Base-by-base conservation (phyloP, 2,797 vertebrate species). In the Pteronotus mesoamericanus region DNA sequence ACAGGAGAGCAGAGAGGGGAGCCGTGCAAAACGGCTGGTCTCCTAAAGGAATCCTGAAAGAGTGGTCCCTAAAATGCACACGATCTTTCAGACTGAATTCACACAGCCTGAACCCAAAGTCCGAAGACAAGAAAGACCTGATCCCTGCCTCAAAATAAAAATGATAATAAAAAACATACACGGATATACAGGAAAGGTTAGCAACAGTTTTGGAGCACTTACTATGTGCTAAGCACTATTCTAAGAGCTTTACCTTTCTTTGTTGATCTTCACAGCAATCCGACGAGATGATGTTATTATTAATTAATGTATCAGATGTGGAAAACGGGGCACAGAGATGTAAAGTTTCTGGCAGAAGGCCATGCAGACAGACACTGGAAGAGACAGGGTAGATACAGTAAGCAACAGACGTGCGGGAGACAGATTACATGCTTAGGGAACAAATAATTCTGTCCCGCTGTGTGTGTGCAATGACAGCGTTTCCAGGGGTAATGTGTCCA, bases 391-490 rank as follows among this genome's bases (percentile, higher is more conserved):
- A 22, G 68, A 48, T 0, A 18, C 34, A 3, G 9, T 3, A 55
- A 74, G 44, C 75, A 9, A 22, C 68, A 26, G 48, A 26, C 24
- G 16, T 1, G 0, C 0, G 2, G 39, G 22, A 80, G 15, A n/a
- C 34, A 34, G 51, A 9, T n/a, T 11, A 5, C n/a, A 1, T 19
- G 8, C 24, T 32, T 10, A 24, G 46, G 44, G 5, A 44, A 42
- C 68, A n/a, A 34, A 53, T 10, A 10, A 14, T 0, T 5, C 66
- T 44, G 29, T 3, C 37, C 15, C 18, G 37, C 29, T 9, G 14
- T 4, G 5, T 7, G 24, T 3, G 10, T 18, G 3, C 34, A 11
- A 6, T 14, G 34, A 11, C 2, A 1, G 7, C 9, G 6, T 57
- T 32, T 42, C 72, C n/a, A 34, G 34, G 66, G 64, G n/a, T 3